Conservation (phyloP, 2,113 vertebrate genomes). For the Chinchilla lanigera region DNA sequence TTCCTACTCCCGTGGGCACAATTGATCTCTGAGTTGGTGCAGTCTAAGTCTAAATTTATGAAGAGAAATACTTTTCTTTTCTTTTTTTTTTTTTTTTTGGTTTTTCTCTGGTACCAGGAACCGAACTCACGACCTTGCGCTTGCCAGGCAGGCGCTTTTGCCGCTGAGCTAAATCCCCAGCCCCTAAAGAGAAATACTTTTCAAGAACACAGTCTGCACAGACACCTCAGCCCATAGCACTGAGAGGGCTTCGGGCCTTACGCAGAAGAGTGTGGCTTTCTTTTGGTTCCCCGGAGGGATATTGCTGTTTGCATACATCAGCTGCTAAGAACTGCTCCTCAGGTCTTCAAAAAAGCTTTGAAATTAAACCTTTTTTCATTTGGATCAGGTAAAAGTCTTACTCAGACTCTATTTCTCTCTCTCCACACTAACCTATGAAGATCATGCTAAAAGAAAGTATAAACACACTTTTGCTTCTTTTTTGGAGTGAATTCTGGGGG, state of each 20-base stretch:
- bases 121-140: too few relatives aligned
- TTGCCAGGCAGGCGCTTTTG: too few relatives aligned
- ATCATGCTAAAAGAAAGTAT: neutral
- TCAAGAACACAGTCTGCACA: neutral
- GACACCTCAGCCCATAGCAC: fast-evolving
- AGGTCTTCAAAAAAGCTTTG: neutral
- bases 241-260: neutral
- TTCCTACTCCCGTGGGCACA: neutral
- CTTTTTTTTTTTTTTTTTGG: too few relatives aligned
- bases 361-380: neutral
- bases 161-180: too few relatives aligned
- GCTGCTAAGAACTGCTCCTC: neutral
- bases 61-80: too few relatives aligned
- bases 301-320: neutral
- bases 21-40: neutral
- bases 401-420: neutral
- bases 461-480: neutral
- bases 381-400: neutral
- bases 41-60: neutral
- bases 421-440: neutral
- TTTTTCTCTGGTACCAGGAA: too few relatives aligned
- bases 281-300: neutral
- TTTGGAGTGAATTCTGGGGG: neutral
- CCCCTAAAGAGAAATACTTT: neutral
- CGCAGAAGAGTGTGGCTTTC: fast-evolving